Evolutionary conservation across 1,140 invertebrate species (phyloP).

Genomic region (Heliconius himera): DNA sequence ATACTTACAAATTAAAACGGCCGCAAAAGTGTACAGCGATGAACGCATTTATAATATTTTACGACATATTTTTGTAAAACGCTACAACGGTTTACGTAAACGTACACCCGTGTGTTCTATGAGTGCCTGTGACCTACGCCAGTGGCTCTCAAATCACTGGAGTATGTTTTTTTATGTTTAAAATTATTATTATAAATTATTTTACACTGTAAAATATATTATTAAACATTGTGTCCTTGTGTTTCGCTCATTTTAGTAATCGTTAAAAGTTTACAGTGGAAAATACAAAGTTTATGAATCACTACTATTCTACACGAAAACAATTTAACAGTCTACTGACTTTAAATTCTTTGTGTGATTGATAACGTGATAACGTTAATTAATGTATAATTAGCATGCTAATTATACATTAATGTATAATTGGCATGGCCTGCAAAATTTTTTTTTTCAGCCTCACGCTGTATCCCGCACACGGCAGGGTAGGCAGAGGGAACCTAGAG

Average conservation of each 20-base stretch:
- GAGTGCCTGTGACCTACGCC: background rate
- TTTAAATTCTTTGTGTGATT: background rate
- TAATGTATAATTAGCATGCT: background rate
- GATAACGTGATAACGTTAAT: background rate
- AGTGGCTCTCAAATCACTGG: background rate
- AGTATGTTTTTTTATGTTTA: background rate
- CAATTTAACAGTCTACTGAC: conserved; percentile 11
- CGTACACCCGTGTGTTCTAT: background rate
- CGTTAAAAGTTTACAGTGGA: background rate
- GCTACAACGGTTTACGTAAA: conserved; percentile 1
- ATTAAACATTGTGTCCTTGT: background rate
- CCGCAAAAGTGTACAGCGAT: background rate
- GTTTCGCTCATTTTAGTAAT: background rate
- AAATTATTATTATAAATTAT: background rate
- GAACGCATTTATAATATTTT: background rate
- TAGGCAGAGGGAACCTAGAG: too few relatives aligned
- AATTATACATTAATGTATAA: too few relatives aligned
- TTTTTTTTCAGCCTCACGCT: too few relatives aligned
- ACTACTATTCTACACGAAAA: background rate
- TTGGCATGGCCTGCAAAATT: too few relatives aligned
- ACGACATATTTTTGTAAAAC: background rate
- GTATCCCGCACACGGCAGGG: too few relatives aligned
- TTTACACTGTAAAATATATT: background rate
- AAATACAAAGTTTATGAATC: background rate
- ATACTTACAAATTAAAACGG: background rate